A percentile compares a stretch with the other conserved stretches of the same genome.
Evolutionary conservation across 1,140 invertebrate genomes (phyloP).

Genomic region (Sinella curviseta): DNA sequence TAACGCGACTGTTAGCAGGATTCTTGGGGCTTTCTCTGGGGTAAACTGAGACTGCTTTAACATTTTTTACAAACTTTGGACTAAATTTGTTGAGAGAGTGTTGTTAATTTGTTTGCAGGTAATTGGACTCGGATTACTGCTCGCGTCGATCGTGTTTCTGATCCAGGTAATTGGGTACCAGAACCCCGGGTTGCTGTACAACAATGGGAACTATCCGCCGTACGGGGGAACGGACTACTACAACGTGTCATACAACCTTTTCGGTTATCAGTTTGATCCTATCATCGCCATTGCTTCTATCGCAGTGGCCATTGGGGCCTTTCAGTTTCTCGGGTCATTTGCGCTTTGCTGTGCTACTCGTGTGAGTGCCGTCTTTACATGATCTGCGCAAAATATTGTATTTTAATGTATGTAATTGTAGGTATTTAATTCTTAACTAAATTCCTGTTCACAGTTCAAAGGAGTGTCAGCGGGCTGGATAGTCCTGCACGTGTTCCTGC

Average conservation of each 20-base stretch:
- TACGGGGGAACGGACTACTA: constrained; percentile 8
- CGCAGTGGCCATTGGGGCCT: neutral
- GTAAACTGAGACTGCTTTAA: no score
- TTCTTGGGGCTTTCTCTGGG: neutral
- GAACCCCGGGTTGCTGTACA: constrained; percentile 13
- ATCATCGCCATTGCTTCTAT: constrained; percentile 18
- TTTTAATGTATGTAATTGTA: neutral
- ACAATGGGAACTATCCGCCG: neutral
- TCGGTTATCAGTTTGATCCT: constrained; percentile 24
- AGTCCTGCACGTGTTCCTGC: neutral
- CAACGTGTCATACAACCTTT: constrained; percentile 13
- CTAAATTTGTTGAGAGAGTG: neutral
- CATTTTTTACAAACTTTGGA: no score
- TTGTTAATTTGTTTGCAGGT: constrained; percentile 9
- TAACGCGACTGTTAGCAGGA: neutral
- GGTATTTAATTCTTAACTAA: neutral
- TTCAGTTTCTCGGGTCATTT: constrained; percentile 7
- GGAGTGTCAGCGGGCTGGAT: neutral
- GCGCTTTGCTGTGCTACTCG: constrained; percentile 7
- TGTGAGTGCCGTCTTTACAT: neutral
- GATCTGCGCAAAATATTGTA: neutral
- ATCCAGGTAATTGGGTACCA: constrained; percentile 24
- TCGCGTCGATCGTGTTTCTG: neutral
- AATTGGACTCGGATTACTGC: neutral
- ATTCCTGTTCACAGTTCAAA: neutral